Evolutionary conservation across 2,888 invertebrate species (phyloP).

Genomic region (Aspidiotus rigidus): DNA sequence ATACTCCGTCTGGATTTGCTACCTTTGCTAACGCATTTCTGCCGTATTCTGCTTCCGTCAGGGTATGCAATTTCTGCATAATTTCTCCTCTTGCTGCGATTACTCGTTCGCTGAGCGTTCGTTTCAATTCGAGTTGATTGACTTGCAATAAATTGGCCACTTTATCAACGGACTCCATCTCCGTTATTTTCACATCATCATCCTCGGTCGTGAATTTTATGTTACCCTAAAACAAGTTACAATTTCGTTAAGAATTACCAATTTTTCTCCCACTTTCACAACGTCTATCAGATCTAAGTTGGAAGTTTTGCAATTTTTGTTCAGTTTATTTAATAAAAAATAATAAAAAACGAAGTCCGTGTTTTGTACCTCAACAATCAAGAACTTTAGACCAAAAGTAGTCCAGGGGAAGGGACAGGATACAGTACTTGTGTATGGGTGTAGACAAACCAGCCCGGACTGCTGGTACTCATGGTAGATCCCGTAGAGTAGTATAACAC

Average conservation of each 20-base stretch:
- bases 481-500: too few species aligned
- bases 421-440: too few species aligned
- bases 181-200: constrained; percentile 53
- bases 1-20: constrained; percentile 15
- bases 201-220: constrained; percentile 50
- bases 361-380: too few species aligned
- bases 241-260: neutral
- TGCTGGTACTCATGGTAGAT: too few species aligned
- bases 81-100: constrained; percentile 89
- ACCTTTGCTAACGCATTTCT: constrained; percentile 86
- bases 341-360: too few species aligned
- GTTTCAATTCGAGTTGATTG: constrained; percentile 56
- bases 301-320: too few species aligned
- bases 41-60: constrained; percentile 75
- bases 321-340: too few species aligned
- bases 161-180: constrained; percentile 51
- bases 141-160: constrained; percentile 57
- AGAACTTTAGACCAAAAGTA: too few species aligned
- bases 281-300: too few species aligned
- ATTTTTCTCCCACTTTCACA: too few species aligned
- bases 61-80: constrained; percentile 80
- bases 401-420: too few species aligned
- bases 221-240: constrained; percentile 50
- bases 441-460: too few species aligned
- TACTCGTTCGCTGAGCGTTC: constrained; percentile 73